A percentile compares a stretch with the other conserved stretches of the same genome.
These are phyloP conservation scores for Timandra comae DNA, from an alignment of 2,888 invertebrate genomes.

Conservation along the genomic window DNA sequence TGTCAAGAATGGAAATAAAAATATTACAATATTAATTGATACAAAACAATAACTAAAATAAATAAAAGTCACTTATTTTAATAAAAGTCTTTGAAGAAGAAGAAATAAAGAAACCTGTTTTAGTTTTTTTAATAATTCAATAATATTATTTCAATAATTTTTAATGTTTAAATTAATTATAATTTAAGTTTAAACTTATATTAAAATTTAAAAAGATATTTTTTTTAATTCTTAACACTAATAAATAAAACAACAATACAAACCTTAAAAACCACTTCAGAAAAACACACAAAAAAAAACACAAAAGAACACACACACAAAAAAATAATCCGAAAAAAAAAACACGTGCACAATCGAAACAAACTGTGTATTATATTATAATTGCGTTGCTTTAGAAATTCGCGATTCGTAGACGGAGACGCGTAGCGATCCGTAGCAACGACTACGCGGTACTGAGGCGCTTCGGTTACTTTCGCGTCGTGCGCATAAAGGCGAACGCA, in stretches of 20 bases:
- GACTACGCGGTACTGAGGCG: conserved; percentile 47
- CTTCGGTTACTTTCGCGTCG: conserved; percentile 26
- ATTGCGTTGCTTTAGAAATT: conserved; percentile 17
- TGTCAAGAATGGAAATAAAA: too few relatives aligned
- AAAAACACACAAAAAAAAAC: conserved; percentile 16
- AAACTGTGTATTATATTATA: conserved; percentile 1
- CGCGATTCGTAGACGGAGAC: conserved; percentile 33
- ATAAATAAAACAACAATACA: neutral
- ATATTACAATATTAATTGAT: too few relatives aligned
- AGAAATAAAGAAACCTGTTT: too few relatives aligned
- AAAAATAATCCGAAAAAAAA: neutral
- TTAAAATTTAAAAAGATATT: too few relatives aligned
- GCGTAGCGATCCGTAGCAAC: conserved; percentile 38
- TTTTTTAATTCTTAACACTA: too few relatives aligned
- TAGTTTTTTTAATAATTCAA: too few relatives aligned
- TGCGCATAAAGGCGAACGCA: conserved; percentile 43
- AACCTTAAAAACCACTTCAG: neutral
- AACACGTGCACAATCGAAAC: conserved; percentile 6
- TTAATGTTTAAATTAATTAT: too few relatives aligned
- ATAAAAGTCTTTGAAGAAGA: too few relatives aligned
- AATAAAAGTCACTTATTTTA: too few relatives aligned
- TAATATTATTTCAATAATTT: too few relatives aligned
- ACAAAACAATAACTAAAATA: too few relatives aligned
- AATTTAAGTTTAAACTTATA: too few relatives aligned
- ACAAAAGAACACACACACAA: conserved; percentile 2